A percentile compares a stretch with the other conserved stretches of the same genome.
Conservation (phyloP, 2,113 vertebrate species). For the Xiphorhynchus elegans region DNA sequence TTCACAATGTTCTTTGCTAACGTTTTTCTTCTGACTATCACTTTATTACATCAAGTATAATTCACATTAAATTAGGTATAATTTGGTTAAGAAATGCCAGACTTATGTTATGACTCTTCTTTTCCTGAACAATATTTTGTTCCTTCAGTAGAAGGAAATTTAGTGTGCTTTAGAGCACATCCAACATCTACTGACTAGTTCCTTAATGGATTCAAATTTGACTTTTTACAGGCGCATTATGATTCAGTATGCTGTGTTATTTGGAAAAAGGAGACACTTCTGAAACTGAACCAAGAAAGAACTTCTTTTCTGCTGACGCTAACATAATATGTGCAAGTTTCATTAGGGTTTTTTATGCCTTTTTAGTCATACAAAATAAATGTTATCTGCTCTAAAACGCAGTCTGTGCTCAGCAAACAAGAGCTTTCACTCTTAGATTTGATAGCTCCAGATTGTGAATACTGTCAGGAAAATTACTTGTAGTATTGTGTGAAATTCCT, state of each 20-base stretch:
- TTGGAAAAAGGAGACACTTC: not conserved
- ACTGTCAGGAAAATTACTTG: not conserved
- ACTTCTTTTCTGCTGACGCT: not conserved
- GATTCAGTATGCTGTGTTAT: not conserved
- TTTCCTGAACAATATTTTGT: not conserved
- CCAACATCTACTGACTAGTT: not conserved
- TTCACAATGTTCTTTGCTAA: not conserved
- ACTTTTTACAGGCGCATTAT: not conserved
- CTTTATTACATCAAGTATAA: not conserved
- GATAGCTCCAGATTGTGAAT: not conserved
- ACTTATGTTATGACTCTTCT: not conserved
- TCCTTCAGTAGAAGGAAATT: not conserved
- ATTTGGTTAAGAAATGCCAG: conserved; percentile 6
- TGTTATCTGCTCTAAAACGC: not conserved
- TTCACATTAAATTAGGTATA: not conserved
- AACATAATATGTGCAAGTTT: not conserved
- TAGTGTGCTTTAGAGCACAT: not conserved
- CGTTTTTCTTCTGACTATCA: not conserved
- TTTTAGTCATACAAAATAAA: conserved; percentile 16
- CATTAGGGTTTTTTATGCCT: not conserved
- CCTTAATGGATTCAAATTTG: not conserved
- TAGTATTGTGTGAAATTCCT: conserved; percentile 3
- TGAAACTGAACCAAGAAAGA: not conserved
- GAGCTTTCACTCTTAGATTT: not conserved
- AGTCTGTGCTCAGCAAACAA: not conserved